Evolutionary conservation across 2,888 invertebrate species (phyloP).

Genomic region (Diaperis boleti): DNA sequence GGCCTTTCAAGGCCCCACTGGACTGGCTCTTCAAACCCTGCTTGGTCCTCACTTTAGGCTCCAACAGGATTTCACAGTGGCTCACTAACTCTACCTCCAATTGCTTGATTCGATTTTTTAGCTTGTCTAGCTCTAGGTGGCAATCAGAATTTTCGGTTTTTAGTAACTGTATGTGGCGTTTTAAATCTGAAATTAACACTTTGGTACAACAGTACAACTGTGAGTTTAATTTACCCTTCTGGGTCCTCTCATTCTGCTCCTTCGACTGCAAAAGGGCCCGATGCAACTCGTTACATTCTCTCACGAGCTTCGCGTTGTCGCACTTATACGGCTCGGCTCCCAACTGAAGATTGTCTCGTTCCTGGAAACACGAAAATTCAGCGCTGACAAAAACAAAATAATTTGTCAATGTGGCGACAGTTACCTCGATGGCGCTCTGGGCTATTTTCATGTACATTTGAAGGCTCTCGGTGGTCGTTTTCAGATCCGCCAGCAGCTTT

Average conservation of each 20-base stretch:
- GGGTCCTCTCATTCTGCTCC: constrained; percentile 74
- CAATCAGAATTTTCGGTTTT: constrained; percentile 73
- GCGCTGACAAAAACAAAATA: constrained; percentile 24
- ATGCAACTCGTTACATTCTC: constrained; percentile 82
- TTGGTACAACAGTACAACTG: constrained; percentile 31
- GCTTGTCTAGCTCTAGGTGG: constrained; percentile 63
- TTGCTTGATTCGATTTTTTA: constrained; percentile 74
- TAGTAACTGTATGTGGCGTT: constrained; percentile 67
- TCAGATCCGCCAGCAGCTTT: constrained; percentile 82
- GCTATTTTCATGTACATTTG: constrained; percentile 86
- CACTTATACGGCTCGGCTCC: constrained; percentile 84
- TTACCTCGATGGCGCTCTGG: constrained; percentile 75
- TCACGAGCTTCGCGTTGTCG: constrained; percentile 81
- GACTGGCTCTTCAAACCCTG: constrained; percentile 38
- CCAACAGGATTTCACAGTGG: constrained; percentile 62
- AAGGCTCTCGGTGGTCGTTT: constrained; percentile 89
- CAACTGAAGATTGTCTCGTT: constrained; percentile 76
- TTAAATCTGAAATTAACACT: constrained; percentile 69
- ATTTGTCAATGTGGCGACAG: constrained; percentile 8
- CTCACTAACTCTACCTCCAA: constrained; percentile 65
- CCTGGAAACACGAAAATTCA: constrained; percentile 66
- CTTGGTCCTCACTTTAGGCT: constrained; percentile 24
- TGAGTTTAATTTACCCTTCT: constrained; percentile 65
- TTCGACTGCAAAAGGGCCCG: constrained; percentile 74
- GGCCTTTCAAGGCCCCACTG: constrained; percentile 63